Conservation (phyloP, 2,797 vertebrate species). For the Notoglanidium macrostoma region DNA sequence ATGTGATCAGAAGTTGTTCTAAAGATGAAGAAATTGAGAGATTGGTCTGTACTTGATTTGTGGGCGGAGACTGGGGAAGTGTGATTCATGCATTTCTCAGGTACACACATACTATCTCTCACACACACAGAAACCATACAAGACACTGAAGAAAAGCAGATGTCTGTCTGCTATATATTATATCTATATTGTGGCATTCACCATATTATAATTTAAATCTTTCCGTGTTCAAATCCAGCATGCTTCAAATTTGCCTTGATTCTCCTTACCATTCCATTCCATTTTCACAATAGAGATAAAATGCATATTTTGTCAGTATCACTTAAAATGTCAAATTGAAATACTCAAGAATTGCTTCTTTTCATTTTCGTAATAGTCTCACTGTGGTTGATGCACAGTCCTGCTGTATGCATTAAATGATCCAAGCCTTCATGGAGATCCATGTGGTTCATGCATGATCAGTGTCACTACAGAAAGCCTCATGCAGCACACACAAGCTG, state of each 20-base stretch:
- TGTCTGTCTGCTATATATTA: not conserved
- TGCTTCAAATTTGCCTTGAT: not conserved
- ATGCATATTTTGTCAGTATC: not conserved
- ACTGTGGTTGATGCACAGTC: not conserved
- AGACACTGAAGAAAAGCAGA: not conserved
- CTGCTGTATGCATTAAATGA: not conserved
- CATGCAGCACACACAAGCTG: conserved; percentile 12
- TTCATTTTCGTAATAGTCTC: not conserved
- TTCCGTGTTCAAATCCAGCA: not conserved
- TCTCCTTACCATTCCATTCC: not conserved
- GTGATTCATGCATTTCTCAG: not conserved
- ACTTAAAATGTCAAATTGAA: not conserved
- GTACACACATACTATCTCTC: not conserved
- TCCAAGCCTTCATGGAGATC: conserved; percentile 1
- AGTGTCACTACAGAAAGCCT: not conserved
- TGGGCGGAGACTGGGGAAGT: not conserved
- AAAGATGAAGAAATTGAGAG: not conserved
- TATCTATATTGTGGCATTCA: not conserved
- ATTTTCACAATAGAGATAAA: not conserved
- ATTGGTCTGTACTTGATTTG: not conserved
- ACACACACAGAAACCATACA: not conserved
- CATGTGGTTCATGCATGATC: conserved; percentile 17
- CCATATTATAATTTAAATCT: not conserved
- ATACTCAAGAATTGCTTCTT: not conserved
- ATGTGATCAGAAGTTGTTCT: not conserved